phyloP scores from a whole-genome alignment of 1,140 invertebrate genomes.

The Patella vulgata region DNA sequence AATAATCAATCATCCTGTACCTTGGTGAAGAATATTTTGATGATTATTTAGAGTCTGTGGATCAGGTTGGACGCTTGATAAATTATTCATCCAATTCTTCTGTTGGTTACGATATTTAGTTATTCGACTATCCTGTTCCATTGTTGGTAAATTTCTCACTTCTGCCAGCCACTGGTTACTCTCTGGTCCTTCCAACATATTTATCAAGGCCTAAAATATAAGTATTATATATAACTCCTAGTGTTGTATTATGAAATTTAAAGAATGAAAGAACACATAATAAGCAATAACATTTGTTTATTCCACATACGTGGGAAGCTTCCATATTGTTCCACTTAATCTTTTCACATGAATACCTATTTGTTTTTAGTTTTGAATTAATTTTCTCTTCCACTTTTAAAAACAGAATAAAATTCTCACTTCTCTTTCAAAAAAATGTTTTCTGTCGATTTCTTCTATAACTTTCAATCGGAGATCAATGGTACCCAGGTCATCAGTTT shows the following conservation, averaged over 20 bases:
- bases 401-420: slow-evolving; percentile 3
- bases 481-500: slow-evolving; percentile 26
- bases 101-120: slow-evolving; percentile 48
- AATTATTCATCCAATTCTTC: slow-evolving; percentile 39
- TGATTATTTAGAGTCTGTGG: slow-evolving; percentile 32
- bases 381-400: too few species aligned
- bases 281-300: too few species aligned
- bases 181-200: slow-evolving; percentile 46
- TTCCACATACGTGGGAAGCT: too few species aligned
- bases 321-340: too few species aligned
- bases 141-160: slow-evolving; percentile 33
- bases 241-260: not conserved
- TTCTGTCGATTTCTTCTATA: slow-evolving; percentile 32
- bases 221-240: not conserved
- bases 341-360: too few species aligned
- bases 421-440: slow-evolving; percentile 49
- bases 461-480: slow-evolving; percentile 37
- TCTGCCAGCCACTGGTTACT: slow-evolving; percentile 27
- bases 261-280: too few species aligned
- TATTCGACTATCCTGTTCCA: slow-evolving; percentile 41
- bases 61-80: not conserved
- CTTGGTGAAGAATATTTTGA: slow-evolving; percentile 41
- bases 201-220: slow-evolving; percentile 38
- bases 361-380: too few species aligned
- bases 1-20: too few species aligned